Evolutionary conservation across 2,888 invertebrate genomes (phyloP).

Genomic region (Minunthozetes semirufus): DNA sequence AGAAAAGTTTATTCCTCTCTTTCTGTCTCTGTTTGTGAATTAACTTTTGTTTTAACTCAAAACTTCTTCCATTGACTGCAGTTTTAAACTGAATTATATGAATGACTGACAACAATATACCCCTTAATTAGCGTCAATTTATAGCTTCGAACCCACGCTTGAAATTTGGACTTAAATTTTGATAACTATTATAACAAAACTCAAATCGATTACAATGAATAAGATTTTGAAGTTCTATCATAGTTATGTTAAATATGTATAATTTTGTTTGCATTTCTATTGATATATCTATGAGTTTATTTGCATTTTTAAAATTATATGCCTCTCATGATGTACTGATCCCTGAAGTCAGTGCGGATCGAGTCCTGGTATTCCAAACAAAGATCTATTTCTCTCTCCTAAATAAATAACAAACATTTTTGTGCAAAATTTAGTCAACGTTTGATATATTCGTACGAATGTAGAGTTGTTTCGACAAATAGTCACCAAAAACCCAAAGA

Average conservation of each 20-base stretch:
- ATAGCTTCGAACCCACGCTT: no score
- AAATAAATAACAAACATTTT: constrained; percentile 6
- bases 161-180: no score
- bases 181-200: no score
- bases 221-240: no score
- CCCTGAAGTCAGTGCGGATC: no score
- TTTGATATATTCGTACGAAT: neutral
- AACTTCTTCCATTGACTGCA: no score
- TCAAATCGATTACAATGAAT: neutral
- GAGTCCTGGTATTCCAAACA: neutral
- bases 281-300: neutral
- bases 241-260: neutral
- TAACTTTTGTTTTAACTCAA: no score
- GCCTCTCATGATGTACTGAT: no score
- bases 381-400: neutral
- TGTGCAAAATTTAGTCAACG: neutral
- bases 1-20: neutral
- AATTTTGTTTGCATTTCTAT: neutral
- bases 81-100: no score
- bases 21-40: neutral
- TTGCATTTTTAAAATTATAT: neutral
- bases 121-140: no score
- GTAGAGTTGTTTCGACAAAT: neutral
- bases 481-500: neutral
- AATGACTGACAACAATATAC: no score